Percentiles rank a stretch among this genome's conserved stretches.
Conservation (phyloP, 2,888 invertebrate species). For the Lobophora halterata region DNA sequence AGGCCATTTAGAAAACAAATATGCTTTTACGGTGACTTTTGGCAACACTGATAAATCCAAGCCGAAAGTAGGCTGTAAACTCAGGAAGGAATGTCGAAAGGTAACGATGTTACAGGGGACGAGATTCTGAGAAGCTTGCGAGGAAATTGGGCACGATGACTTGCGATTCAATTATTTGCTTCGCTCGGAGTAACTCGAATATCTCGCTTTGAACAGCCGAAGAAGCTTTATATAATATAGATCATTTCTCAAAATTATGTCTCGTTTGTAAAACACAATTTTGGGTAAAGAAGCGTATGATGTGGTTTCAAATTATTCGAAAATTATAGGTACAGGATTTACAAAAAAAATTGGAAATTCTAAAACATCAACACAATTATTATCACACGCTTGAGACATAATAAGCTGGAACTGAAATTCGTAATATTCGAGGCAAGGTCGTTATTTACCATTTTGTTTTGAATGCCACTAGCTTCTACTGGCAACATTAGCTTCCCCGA, state of each 20-base stretch:
- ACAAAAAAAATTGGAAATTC: too few relatives aligned
- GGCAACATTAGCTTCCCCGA: slow-evolving; percentile 7
- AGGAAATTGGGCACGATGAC: slow-evolving; percentile 2
- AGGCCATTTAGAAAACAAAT: too few relatives aligned
- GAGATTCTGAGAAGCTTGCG: slow-evolving; percentile 2
- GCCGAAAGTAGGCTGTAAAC: too few relatives aligned
- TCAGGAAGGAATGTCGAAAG: slow-evolving; percentile 9
- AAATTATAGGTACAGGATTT: too few relatives aligned
- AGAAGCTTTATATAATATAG: slow-evolving; percentile 1
- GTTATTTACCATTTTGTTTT: slow-evolving; percentile 14
- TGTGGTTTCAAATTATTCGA: neutral
- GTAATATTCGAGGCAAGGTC: slow-evolving; percentile 5
- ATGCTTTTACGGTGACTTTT: too few relatives aligned
- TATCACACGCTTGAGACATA: too few relatives aligned
- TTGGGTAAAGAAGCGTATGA: too few relatives aligned
- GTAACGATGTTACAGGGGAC: slow-evolving; percentile 6
- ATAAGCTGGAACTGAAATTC: too few relatives aligned
- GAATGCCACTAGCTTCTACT: slow-evolving; percentile 15
- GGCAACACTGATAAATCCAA: too few relatives aligned
- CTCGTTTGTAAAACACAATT: too few relatives aligned
- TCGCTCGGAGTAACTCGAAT: slow-evolving; percentile 1
- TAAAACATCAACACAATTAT: too few relatives aligned
- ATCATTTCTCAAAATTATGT: neutral
- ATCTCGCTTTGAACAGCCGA: slow-evolving; percentile 5
- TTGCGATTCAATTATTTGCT: slow-evolving; percentile 6